Evolutionary conservation across 2,113 vertebrate genomes (phyloP).

Genomic region (Hippoglossus stenolepis): DNA sequence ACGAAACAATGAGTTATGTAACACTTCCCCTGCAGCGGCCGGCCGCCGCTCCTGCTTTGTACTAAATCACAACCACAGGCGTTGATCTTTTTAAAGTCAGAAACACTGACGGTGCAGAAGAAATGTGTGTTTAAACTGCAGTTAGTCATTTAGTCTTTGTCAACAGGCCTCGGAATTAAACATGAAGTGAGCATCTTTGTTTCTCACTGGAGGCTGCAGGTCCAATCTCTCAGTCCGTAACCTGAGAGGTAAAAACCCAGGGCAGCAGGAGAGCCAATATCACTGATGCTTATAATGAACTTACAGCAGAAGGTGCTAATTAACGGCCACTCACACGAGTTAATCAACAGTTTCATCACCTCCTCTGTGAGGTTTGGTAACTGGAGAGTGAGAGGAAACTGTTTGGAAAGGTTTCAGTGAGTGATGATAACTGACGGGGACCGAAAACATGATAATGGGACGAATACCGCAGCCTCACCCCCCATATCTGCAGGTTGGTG

Average conservation of each 20-base stretch:
- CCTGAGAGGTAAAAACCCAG: background rate
- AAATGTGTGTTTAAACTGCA: background rate
- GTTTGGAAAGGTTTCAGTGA: background rate
- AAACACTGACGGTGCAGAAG: background rate
- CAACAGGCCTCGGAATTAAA: background rate
- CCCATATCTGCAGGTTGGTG: background rate
- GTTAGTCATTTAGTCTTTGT: background rate
- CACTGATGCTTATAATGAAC: too few species aligned
- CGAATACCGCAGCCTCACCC: background rate
- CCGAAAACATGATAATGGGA: background rate
- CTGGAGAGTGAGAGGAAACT: background rate
- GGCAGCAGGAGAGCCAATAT: background rate
- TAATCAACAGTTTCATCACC: background rate
- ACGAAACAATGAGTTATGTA: conserved; percentile 10
- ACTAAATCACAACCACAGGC: background rate
- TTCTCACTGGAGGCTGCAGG: background rate
- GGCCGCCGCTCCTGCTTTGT: background rate
- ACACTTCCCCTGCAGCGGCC: conserved; percentile 7
- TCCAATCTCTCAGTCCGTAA: background rate
- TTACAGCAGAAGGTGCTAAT: background rate
- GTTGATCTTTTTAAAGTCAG: background rate
- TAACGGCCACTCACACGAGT: background rate
- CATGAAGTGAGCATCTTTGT: too few species aligned
- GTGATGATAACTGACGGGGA: background rate
- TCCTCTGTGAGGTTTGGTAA: background rate